Conservation (phyloP, 2,797 vertebrate genomes). For the Sebastiscus albofasciatus region DNA sequence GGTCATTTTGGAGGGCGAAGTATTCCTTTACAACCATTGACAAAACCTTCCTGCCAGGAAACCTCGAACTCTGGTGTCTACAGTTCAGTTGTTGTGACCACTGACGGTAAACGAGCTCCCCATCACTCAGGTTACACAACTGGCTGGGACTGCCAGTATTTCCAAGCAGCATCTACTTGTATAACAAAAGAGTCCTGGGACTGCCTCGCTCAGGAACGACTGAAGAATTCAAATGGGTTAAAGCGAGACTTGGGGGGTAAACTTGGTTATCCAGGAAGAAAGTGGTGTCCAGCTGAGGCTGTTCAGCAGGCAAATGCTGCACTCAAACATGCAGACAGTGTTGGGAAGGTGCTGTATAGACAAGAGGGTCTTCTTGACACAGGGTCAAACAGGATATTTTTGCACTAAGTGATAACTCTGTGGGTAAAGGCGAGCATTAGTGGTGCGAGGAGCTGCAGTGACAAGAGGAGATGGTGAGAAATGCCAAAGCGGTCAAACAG, state of each 20-base stretch:
- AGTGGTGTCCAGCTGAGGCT: neutral
- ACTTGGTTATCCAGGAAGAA: neutral
- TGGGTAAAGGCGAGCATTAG: too few species aligned
- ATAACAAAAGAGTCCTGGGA: neutral
- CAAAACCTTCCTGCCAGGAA: neutral
- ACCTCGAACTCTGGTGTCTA: neutral
- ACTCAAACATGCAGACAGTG: neutral
- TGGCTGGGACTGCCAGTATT: neutral
- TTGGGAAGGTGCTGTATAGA: neutral
- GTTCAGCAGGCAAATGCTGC: neutral
- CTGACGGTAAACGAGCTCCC: neutral
- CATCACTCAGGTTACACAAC: neutral
- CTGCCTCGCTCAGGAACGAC: neutral
- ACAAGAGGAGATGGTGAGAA: too few species aligned
- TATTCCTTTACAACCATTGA: neutral
- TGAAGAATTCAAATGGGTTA: neutral
- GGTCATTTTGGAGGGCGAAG: too few species aligned
- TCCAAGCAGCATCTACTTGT: neutral
- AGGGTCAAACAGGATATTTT: neutral
- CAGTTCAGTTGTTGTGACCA: neutral
- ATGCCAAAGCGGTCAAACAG: too few species aligned
- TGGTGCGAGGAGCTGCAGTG: accelerated
- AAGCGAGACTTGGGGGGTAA: neutral
- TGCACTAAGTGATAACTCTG: too few species aligned
- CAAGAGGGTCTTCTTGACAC: neutral